A percentile compares a stretch with the other conserved stretches of the same genome.
Conservation (phyloP, 2,888 invertebrate species). For the Cremastinae sp. region DNA sequence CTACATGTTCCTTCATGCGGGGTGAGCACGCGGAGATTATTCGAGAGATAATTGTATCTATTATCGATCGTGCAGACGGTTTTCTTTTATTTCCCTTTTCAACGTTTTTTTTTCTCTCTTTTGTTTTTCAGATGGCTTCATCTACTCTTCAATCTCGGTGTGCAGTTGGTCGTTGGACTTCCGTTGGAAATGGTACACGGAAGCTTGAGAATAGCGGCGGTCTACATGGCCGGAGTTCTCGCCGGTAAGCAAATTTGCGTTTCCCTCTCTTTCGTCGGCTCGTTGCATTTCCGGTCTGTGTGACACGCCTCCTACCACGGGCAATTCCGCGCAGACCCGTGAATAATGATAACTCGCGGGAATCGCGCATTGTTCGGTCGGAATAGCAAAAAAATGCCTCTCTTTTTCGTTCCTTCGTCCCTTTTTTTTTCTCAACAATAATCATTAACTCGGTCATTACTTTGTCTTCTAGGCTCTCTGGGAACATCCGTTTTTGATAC, state of each 20-base stretch:
- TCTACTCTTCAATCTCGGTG: slow-evolving; percentile 95
- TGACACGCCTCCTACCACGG: slow-evolving; percentile 26
- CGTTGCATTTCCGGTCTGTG: background rate
- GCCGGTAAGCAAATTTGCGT: slow-evolving; percentile 84
- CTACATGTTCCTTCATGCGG: slow-evolving; percentile 97
- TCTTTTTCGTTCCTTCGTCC: background rate
- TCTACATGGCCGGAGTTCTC: slow-evolving; percentile 96
- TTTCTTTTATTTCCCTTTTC: slow-evolving; percentile 37
- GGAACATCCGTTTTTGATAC: slow-evolving; percentile 97
- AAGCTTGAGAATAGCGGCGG: slow-evolving; percentile 91
- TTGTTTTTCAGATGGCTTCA: slow-evolving; percentile 90
- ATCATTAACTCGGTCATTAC: slow-evolving; percentile 27
- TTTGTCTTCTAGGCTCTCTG: slow-evolving; percentile 81
- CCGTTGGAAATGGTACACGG: slow-evolving; percentile 99
- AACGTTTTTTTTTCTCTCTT: background rate
- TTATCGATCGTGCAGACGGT: too few relatives aligned
- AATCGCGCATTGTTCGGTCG: background rate
- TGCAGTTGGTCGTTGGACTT: slow-evolving; percentile 95
- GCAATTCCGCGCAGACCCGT: slow-evolving; percentile 3
- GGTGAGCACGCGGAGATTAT: slow-evolving; percentile 83
- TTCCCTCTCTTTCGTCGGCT: slow-evolving; percentile 14
- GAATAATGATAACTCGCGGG: slow-evolving; percentile 14
- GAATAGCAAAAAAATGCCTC: background rate
- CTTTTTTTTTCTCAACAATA: slow-evolving; percentile 2
- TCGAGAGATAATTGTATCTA: slow-evolving; percentile 1